Conservation (phyloP, 2,113 vertebrate genomes). For the Lethenteron reissneri region DNA sequence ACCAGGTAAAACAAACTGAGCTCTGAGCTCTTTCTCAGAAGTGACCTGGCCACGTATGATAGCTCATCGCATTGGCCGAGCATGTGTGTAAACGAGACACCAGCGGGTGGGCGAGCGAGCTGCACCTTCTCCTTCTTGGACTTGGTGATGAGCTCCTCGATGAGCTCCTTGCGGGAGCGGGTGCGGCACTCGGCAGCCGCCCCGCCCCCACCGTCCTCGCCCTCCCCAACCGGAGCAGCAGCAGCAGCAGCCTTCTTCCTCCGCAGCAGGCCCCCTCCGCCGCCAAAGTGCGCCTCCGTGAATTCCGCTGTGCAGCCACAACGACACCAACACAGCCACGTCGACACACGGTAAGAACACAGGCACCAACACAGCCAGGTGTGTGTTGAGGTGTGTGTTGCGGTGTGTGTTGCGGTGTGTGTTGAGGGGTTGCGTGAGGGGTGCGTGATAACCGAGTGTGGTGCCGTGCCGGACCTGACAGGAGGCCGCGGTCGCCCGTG, state of each 20-base stretch:
- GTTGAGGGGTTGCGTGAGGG: neutral
- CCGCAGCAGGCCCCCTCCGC: constrained; percentile 40
- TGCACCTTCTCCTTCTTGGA: constrained; percentile 75
- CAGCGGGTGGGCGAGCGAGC: neutral
- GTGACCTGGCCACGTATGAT: too few species aligned
- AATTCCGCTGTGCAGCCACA: constrained; percentile 37
- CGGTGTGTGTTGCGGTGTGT: neutral
- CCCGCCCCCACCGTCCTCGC: constrained; percentile 22
- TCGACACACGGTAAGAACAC: neutral
- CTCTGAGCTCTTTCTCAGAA: too few species aligned
- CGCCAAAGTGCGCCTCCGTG: constrained; percentile 67
- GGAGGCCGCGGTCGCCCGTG: constrained; percentile 37
- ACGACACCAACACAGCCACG: too few species aligned
- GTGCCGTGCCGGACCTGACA: constrained; percentile 41
- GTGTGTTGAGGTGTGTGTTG: neutral
- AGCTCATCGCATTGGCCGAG: too few species aligned
- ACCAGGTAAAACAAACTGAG: too few species aligned
- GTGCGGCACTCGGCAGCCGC: constrained; percentile 19
- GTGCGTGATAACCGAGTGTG: neutral
- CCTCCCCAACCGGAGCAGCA: constrained; percentile 53
- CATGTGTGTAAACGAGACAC: too few species aligned
- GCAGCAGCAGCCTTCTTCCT: constrained; percentile 22
- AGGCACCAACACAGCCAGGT: neutral
- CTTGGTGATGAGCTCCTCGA: constrained; percentile 72
- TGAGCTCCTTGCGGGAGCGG: constrained; percentile 59